Percentiles rank a stretch among this genome's conserved stretches.
These are phyloP conservation scores for Neoascia interrupta DNA, from an alignment of 2,888 invertebrate species.

Conservation along the genomic window DNA sequence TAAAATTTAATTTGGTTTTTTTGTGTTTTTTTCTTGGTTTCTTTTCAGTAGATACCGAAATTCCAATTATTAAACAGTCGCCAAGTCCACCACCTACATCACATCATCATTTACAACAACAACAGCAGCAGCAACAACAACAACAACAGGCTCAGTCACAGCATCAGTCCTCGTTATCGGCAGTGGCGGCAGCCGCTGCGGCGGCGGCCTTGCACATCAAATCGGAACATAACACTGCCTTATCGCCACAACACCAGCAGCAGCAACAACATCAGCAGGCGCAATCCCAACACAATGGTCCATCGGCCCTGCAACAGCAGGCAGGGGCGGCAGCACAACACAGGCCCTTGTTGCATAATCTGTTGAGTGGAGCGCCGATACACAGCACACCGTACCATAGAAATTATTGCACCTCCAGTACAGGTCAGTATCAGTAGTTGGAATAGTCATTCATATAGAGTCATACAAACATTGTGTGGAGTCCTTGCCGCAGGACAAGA, in stretches of 20 bases:
- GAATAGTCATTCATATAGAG: neutral
- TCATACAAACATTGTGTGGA: neutral
- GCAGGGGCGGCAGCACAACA: slow-evolving; percentile 76
- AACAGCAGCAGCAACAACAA: slow-evolving; percentile 75
- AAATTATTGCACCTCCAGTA: slow-evolving; percentile 79
- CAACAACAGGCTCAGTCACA: slow-evolving; percentile 71
- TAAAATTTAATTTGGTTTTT: slow-evolving; percentile 22
- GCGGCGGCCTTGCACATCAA: slow-evolving; percentile 77
- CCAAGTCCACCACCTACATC: slow-evolving; percentile 79
- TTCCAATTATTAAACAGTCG: slow-evolving; percentile 80
- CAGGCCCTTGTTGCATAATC: slow-evolving; percentile 79
- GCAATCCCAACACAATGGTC: slow-evolving; percentile 64
- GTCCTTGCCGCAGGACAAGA: neutral
- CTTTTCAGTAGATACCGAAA: slow-evolving; percentile 79
- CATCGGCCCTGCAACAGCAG: slow-evolving; percentile 74
- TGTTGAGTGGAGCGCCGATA: slow-evolving; percentile 79
- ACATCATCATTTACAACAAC: slow-evolving; percentile 74
- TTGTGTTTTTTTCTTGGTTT: slow-evolving; percentile 58
- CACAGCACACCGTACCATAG: slow-evolving; percentile 79
- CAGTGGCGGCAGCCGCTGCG: slow-evolving; percentile 70
- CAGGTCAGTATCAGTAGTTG: slow-evolving; percentile 75
- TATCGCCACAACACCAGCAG: slow-evolving; percentile 75
- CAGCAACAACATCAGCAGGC: slow-evolving; percentile 72
- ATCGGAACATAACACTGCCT: slow-evolving; percentile 77
- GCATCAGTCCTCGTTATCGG: slow-evolving; percentile 71